Base-by-base conservation (phyloP, 2,888 invertebrate species). In the Nasonovia ribisnigri region DNA sequence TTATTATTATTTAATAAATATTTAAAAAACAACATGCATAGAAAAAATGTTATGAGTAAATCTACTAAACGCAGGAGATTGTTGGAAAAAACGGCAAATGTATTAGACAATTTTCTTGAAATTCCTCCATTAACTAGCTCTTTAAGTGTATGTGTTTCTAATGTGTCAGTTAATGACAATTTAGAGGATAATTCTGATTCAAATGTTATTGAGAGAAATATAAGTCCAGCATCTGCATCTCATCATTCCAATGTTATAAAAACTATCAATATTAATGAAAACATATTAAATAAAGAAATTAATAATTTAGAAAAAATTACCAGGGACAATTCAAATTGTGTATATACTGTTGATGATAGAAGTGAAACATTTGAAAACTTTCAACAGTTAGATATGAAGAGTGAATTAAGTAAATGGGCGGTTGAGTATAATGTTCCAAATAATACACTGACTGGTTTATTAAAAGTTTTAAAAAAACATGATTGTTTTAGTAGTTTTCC, bases 401-500 rank as follows among this genome's bases (percentile, higher is more conserved):
- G 87, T 13, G 48, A 87, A 87, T 87, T 87, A 87, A 48, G 48
- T 87, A n/a, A 87, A 48, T 90, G 90, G 90, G 90, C 90, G 24
- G n/a, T 67, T 90, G 60, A 90, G 26, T n/a, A 90, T 90, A 42
- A 1, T 90, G 67, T 90, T 43, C 67, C 57, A 29, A 57, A 67
- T 67, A 90, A 46, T 67, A 67, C 90, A 67, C 42, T 90, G 4
- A 60, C 90, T 46, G 90, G 24, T 16, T 67, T 90, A 67, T 67
- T 60, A 67, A 67, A 46, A n/a, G 26, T 89, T 51, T 89, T 93
- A 60, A 93, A 77, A 60, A 46, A 1, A 36, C 89, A 51, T 90
- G 10, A 26, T 46, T 67, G 90, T 54, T 54, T 89, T 84, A 67
- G 51, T 46, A 6, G 84, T 86, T 90, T 94, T n/a, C 94, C 94